Evolutionary conservation across 2,888 invertebrate species (phyloP).

Genomic region (Volucella inflata): DNA sequence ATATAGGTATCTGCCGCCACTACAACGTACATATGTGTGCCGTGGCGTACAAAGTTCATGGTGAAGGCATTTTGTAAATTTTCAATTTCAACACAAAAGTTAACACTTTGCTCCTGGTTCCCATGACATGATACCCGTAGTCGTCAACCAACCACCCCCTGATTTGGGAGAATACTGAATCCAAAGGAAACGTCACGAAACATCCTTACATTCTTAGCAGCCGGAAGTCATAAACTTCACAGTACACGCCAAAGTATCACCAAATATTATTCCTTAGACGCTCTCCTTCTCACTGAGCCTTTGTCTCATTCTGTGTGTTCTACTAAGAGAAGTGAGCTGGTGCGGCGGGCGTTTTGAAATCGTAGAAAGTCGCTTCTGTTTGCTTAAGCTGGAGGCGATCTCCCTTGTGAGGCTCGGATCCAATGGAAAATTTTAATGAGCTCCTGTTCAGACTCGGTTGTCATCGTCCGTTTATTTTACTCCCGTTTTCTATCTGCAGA

Average conservation of each 20-base stretch:
- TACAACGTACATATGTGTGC: slow-evolving; percentile 18
- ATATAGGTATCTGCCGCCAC: too few species aligned
- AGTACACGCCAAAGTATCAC: slow-evolving; percentile 48
- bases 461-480: slow-evolving; percentile 9
- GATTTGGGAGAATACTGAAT: neutral
- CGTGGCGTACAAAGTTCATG: slow-evolving; percentile 54
- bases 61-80: slow-evolving; percentile 68
- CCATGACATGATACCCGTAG: slow-evolving; percentile 2
- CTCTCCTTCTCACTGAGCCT: slow-evolving; percentile 24
- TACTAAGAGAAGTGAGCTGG: neutral
- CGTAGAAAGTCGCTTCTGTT: slow-evolving; percentile 51
- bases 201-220: slow-evolving; percentile 24
- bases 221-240: slow-evolving; percentile 65
- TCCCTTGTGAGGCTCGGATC: slow-evolving; percentile 22
- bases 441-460: slow-evolving; percentile 12
- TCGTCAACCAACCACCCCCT: neutral
- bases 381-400: slow-evolving; percentile 25
- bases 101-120: slow-evolving; percentile 47
- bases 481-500: slow-evolving; percentile 1
- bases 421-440: slow-evolving; percentile 68
- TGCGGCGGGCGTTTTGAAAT: slow-evolving; percentile 38
- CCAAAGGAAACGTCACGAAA: neutral
- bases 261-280: slow-evolving; percentile 59
- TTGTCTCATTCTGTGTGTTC: neutral
- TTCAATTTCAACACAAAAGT: slow-evolving; percentile 66